phyloP scores from a whole-genome alignment of 2,113 vertebrate genomes.

The Motacilla alba region DNA sequence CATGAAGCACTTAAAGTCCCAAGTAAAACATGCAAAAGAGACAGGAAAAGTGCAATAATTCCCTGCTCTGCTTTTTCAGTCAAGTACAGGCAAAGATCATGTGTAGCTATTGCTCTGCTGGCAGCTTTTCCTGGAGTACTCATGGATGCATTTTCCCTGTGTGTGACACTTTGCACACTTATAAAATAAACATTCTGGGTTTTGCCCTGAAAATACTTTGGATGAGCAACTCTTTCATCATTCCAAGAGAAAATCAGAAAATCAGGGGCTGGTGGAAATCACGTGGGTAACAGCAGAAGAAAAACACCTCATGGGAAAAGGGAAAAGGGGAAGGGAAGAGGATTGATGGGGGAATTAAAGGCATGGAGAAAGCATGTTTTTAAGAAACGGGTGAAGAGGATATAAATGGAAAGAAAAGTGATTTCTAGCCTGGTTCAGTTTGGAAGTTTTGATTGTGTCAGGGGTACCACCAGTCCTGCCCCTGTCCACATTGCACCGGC shows the following conservation, averaged over 20 bases:
- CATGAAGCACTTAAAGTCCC: background rate
- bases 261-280: background rate
- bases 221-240: background rate
- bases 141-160: background rate
- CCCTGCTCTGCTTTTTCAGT: background rate
- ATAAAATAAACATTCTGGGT: background rate
- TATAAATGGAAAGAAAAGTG: background rate
- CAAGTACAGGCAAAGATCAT: background rate
- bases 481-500: background rate
- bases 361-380: background rate
- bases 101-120: background rate
- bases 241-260: background rate
- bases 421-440: background rate
- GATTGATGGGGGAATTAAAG: background rate
- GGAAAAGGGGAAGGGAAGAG: background rate
- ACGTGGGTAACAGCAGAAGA: background rate
- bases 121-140: background rate
- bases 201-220: background rate
- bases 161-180: background rate
- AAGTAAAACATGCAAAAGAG: background rate
- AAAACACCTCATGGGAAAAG: background rate
- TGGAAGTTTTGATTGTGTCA: background rate
- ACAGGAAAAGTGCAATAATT: background rate
- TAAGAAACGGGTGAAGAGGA: background rate
- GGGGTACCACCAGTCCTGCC: accelerated